Percentiles rank a stretch among this genome's conserved stretches.
Conservation (phyloP, 2,888 invertebrate genomes). For the Chironomus riparius region DNA sequence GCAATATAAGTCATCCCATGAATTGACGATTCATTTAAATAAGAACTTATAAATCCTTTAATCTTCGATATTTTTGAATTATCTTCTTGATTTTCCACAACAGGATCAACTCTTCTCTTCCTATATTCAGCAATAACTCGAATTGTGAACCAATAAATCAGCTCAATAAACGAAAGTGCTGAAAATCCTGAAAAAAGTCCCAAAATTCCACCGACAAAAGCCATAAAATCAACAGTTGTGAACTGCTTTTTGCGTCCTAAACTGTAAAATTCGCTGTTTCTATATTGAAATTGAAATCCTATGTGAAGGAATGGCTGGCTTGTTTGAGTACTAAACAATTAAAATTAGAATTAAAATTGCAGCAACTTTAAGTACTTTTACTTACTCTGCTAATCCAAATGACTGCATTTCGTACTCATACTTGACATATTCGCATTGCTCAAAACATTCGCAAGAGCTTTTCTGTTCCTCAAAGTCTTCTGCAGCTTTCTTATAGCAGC, state of each 20-base stretch:
- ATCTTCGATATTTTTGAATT: background rate
- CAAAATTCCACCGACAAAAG: background rate
- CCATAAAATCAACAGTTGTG: background rate
- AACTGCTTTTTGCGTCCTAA: background rate
- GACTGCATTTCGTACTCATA: background rate
- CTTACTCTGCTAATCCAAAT: background rate
- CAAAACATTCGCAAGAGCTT: background rate
- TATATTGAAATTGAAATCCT: background rate
- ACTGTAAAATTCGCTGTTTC: background rate
- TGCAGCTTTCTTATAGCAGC: background rate
- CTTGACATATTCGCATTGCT: background rate
- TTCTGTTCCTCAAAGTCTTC: background rate
- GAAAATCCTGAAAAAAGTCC: background rate
- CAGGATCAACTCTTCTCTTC: too few relatives aligned
- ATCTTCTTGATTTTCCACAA: too few relatives aligned
- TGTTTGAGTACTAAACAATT: too few relatives aligned
- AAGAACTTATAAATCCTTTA: too few relatives aligned
- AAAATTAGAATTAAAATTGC: too few relatives aligned
- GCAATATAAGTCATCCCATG: too few relatives aligned
- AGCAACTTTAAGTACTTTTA: too few relatives aligned
- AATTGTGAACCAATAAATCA: background rate
- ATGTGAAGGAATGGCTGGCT: too few relatives aligned
- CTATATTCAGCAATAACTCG: too few relatives aligned
- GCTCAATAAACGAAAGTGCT: background rate
- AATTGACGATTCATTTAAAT: too few relatives aligned